Percentiles rank a stretch among this genome's conserved stretches.
phyloP scores from a whole-genome alignment of 2,888 invertebrate genomes.

The Catocala fraxini region DNA sequence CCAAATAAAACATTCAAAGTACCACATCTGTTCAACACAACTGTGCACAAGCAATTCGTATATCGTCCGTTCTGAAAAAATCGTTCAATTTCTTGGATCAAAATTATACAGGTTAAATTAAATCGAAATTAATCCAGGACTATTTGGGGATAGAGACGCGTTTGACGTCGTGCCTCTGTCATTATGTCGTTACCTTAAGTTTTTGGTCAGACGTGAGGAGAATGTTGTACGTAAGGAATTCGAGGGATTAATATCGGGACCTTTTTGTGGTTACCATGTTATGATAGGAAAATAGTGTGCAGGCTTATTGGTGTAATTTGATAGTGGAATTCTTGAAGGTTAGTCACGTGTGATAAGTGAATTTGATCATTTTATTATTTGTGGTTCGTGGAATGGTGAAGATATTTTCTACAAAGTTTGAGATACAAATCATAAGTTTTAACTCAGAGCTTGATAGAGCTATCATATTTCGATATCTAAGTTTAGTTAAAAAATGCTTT shows the following conservation, averaged over 20 bases:
- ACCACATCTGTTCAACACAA: constrained; percentile 4
- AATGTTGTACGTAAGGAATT: constrained; percentile 66
- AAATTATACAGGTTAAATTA: constrained; percentile 87
- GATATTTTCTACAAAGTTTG: too few relatives aligned
- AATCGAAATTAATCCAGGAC: constrained; percentile 84
- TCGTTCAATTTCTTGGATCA: constrained; percentile 56
- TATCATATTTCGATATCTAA: too few relatives aligned
- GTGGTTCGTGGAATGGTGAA: too few relatives aligned
- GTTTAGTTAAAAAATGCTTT: too few relatives aligned
- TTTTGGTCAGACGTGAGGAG: constrained; percentile 67
- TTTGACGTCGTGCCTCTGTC: constrained; percentile 74
- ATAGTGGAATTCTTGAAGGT: constrained; percentile 10
- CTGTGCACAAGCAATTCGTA: constrained; percentile 11
- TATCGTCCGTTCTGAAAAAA: constrained; percentile 41
- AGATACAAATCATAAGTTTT: too few relatives aligned
- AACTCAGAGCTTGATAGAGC: too few relatives aligned
- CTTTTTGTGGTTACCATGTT: constrained; percentile 40
- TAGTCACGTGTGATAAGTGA: background rate
- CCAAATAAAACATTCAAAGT: background rate
- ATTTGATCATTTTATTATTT: too few relatives aligned
- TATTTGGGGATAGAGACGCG: constrained; percentile 74
- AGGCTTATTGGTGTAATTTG: constrained; percentile 10
- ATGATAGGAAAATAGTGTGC: constrained; percentile 20
- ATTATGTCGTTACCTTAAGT: constrained; percentile 81
- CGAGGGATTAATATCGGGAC: constrained; percentile 60